Conservation (phyloP, 1,140 invertebrate species). For the Hylaeus anthracinus region DNA sequence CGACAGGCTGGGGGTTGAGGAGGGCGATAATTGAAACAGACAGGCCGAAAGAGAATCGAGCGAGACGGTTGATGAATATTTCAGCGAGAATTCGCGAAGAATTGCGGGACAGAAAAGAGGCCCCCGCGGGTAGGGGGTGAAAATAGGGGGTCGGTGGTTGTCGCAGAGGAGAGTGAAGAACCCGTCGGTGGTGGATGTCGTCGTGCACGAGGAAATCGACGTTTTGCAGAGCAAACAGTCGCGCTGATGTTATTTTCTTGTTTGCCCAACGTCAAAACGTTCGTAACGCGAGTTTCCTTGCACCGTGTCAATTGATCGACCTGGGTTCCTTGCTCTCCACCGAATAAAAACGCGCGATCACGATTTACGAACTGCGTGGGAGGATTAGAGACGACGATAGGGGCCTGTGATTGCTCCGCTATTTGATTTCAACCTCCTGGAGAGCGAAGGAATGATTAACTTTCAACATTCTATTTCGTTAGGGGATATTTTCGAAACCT, state of each 20-base stretch:
- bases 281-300: conserved; percentile 4
- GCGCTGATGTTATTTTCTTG: conserved; percentile 34
- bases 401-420: no score
- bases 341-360: no score
- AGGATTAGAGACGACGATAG: no score
- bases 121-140: no score
- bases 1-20: neutral
- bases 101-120: conserved; percentile 5
- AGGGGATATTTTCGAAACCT: no score
- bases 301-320: neutral
- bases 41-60: conserved; percentile 16
- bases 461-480: no score
- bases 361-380: no score
- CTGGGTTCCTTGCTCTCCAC: no score
- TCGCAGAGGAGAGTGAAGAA: neutral
- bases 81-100: conserved; percentile 11
- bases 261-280: conserved; percentile 12
- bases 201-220: conserved; percentile 11
- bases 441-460: no score
- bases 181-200: neutral
- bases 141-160: no score
- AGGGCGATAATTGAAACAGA: conserved; percentile 32
- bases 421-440: no score
- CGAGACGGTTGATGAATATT: conserved; percentile 32
- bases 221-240: conserved; percentile 20